These are phyloP conservation scores for Halichondria panicea DNA, from an alignment of 37 sponge, comb jelly and placozoan species.

Conservation along the genomic window DNA sequence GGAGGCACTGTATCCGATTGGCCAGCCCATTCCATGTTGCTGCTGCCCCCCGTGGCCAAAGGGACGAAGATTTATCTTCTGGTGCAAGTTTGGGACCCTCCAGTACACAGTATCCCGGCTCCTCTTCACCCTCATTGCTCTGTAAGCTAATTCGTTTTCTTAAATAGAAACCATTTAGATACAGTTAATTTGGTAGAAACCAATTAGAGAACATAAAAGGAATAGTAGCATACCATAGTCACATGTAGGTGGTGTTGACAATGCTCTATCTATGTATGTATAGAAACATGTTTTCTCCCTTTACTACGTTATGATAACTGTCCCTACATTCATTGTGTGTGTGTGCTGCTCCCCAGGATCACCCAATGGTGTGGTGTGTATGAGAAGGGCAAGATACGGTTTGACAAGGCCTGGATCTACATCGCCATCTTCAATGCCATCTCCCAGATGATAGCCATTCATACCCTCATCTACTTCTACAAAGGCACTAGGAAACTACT, in stretches of 20 bases:
- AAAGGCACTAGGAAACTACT: constrained; percentile 72
- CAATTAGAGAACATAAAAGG: too few relatives aligned
- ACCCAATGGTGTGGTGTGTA: constrained; percentile 59
- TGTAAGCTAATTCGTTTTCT: too few relatives aligned
- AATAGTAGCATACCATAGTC: too few relatives aligned
- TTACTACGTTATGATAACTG: neutral
- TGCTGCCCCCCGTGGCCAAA: constrained; percentile 65
- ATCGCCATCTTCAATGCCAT: constrained; percentile 48
- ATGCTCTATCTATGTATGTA: too few relatives aligned
- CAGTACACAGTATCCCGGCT: constrained; percentile 68
- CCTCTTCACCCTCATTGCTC: constrained; percentile 59
- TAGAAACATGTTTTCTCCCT: neutral
- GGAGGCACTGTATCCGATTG: constrained; percentile 20
- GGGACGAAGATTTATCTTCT: constrained; percentile 46
- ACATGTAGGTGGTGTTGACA: too few relatives aligned
- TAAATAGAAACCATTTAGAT: too few relatives aligned
- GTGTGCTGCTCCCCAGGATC: constrained; percentile 36
- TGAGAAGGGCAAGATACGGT: constrained; percentile 49
- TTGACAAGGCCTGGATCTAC: constrained; percentile 57
- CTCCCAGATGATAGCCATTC: constrained; percentile 77
- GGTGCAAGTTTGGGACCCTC: constrained; percentile 82
- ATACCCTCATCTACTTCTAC: constrained; percentile 85
- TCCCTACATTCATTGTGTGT: neutral
- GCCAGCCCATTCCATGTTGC: constrained; percentile 64
- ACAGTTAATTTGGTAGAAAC: too few relatives aligned